phyloP scores from a whole-genome alignment of 2,113 vertebrate genomes.

The Clinocottus analis region DNA sequence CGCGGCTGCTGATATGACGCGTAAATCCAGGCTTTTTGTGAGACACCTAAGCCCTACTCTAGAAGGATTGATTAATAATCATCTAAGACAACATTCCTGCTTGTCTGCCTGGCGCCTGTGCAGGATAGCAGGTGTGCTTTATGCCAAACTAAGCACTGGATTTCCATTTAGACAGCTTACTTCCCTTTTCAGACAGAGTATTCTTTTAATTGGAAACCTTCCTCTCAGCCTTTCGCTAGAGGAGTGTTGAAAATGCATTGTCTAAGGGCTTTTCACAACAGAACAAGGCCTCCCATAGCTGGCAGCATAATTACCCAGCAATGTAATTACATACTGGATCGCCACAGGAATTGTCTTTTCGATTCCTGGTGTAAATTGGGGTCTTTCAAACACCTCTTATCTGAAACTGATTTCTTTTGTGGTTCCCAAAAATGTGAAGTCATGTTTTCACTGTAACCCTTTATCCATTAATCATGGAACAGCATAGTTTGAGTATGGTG shows the following conservation, averaged over 20 bases:
- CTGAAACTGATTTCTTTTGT: slow-evolving; percentile 70
- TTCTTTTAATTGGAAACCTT: slow-evolving; percentile 79
- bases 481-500: slow-evolving; percentile 19
- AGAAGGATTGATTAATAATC: slow-evolving; percentile 72
- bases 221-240: slow-evolving; percentile 47
- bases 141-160: slow-evolving; percentile 65
- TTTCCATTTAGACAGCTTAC: slow-evolving; percentile 81
- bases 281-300: slow-evolving; percentile 67
- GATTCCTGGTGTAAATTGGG: slow-evolving; percentile 77
- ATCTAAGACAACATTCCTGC: slow-evolving; percentile 52
- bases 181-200: slow-evolving; percentile 61
- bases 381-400: slow-evolving; percentile 72
- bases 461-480: slow-evolving; percentile 47
- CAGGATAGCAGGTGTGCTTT: slow-evolving; percentile 63
- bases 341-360: slow-evolving; percentile 74
- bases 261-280: slow-evolving; percentile 76
- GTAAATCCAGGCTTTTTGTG: slow-evolving; percentile 28
- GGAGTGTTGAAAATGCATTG: slow-evolving; percentile 68
- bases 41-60: slow-evolving; percentile 36
- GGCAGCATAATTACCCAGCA: slow-evolving; percentile 78
- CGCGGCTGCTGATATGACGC: background rate
- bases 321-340: slow-evolving; percentile 81
- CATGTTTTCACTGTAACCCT: slow-evolving; percentile 52
- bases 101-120: slow-evolving; percentile 40
- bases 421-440: slow-evolving; percentile 53